Conservation (phyloP, 2,113 vertebrate genomes). For the Piprites chloris region DNA sequence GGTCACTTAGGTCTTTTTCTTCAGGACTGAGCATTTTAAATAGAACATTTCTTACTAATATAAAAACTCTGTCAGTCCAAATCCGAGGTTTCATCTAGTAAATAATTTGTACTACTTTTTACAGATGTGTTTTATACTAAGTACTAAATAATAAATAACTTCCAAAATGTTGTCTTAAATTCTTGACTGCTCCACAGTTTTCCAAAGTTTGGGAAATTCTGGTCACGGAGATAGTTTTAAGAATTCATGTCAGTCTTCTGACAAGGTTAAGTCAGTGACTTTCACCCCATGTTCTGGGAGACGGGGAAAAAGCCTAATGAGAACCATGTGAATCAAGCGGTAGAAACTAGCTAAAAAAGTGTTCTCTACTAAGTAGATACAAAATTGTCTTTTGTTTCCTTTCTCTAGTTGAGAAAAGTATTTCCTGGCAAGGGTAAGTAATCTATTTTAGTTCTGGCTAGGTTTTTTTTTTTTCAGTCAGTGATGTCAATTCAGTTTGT, state of each 20-base stretch:
- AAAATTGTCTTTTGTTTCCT: neutral
- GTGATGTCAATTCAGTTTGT: neutral
- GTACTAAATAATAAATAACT: neutral
- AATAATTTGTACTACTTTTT: neutral
- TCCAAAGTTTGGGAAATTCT: neutral
- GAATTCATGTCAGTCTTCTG: neutral
- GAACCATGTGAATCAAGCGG: neutral
- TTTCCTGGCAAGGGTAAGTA: neutral
- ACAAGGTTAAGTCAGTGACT: neutral
- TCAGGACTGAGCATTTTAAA: neutral
- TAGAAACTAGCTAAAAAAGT: neutral
- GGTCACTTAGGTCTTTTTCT: neutral
- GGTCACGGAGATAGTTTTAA: neutral
- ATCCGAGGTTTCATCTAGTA: neutral
- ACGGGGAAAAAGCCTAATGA: rapidly evolving
- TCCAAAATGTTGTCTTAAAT: neutral
- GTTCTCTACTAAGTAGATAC: neutral
- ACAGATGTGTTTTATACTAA: neutral
- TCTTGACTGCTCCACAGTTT: neutral
- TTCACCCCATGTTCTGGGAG: neutral
- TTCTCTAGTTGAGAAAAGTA: neutral
- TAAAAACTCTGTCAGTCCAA: neutral
- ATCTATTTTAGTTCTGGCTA: neutral
- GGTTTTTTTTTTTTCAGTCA: neutral
- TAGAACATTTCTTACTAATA: neutral